phyloP scores from a whole-genome alignment of 2,797 vertebrate genomes.

The Notamacropus eugenii region DNA sequence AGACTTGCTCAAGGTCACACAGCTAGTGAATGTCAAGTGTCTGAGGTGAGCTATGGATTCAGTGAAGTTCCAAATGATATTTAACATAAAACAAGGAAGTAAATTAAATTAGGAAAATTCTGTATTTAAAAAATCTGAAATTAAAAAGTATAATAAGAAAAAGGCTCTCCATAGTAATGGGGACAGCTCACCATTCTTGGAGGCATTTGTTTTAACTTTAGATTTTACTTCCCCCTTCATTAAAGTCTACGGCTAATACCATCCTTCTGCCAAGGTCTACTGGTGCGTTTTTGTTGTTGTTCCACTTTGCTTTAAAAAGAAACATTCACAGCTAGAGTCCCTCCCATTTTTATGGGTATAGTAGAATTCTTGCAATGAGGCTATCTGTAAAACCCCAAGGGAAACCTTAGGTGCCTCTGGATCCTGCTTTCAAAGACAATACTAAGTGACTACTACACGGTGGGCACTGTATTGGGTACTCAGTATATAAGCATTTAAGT shows the following conservation, averaged over 20 bases:
- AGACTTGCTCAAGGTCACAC: too few species aligned
- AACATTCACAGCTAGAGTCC: neutral
- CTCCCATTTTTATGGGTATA: neutral
- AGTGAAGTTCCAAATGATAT: neutral
- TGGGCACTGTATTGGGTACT: neutral
- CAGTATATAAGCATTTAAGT: neutral
- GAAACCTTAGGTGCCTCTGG: constrained; percentile 48
- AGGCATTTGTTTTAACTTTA: neutral
- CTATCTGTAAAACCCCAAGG: constrained; percentile 2
- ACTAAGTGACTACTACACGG: neutral
- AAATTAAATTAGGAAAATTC: neutral
- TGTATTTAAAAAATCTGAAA: neutral
- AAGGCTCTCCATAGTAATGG: neutral
- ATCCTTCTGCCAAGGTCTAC: neutral
- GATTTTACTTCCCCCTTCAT: neutral
- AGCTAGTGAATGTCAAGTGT: too few species aligned
- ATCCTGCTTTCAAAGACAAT: constrained; percentile 41
- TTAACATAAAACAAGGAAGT: neutral
- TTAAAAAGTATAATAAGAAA: neutral
- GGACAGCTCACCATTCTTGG: neutral
- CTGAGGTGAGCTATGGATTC: neutral
- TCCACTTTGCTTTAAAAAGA: neutral
- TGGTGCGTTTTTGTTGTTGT: neutral
- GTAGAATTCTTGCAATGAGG: constrained; percentile 55
- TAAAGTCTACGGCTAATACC: neutral